A percentile compares a stretch with the other conserved stretches of the same genome.
phyloP scores from a whole-genome alignment of 2,113 vertebrate species.

The Rutilus rutilus region DNA sequence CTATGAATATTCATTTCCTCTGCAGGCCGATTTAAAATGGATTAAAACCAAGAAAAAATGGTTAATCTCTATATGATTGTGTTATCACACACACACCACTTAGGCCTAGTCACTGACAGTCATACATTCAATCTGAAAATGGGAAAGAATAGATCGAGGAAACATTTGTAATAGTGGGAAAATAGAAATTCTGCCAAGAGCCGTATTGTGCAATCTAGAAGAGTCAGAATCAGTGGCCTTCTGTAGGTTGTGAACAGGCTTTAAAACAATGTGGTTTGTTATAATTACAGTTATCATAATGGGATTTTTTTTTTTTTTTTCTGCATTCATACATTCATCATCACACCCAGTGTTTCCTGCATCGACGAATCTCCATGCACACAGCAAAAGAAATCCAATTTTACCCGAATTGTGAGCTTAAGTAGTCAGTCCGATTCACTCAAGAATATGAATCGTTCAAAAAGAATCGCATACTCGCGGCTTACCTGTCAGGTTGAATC shows the following conservation, averaged over 20 bases:
- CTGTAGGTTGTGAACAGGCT: constrained; percentile 21
- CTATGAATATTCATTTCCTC: not conserved
- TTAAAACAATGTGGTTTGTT: constrained; percentile 47
- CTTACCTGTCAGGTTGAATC: not conserved
- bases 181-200: constrained; percentile 67
- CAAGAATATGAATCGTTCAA: not conserved
- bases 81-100: constrained; percentile 11
- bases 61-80: constrained; percentile 9
- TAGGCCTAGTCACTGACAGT: not conserved
- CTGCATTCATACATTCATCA: constrained; percentile 30
- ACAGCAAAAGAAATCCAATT: not conserved
- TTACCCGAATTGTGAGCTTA: not conserved
- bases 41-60: not conserved
- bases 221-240: constrained; percentile 55
- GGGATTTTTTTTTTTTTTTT: constrained; percentile 49
- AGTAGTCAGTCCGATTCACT: not conserved
- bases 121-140: constrained; percentile 53
- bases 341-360: constrained; percentile 24
- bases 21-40: not conserved
- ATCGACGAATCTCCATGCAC: not conserved
- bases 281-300: constrained; percentile 52
- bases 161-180: constrained; percentile 67
- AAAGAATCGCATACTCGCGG: not conserved
- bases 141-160: constrained; percentile 71
- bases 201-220: constrained; percentile 72